Evolutionary conservation across 2,113 vertebrate species (phyloP).

Genomic region (Polypterus bichir): DNA sequence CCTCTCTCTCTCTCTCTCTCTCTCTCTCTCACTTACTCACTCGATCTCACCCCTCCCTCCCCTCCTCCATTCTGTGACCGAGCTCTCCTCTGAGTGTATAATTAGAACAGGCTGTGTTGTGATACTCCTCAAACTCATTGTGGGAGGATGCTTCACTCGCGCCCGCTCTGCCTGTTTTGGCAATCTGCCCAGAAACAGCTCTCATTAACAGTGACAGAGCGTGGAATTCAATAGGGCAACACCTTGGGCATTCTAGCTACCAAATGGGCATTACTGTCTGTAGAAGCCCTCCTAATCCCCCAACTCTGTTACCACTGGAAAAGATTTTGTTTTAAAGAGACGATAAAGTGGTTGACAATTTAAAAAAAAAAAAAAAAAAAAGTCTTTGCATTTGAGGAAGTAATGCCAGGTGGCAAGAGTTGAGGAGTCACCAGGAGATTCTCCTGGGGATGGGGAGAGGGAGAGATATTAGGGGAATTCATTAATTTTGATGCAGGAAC

Average conservation of each 20-base stretch:
- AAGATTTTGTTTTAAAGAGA: no score
- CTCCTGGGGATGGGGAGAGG: no score
- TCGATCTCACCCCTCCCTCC: conserved; percentile 24
- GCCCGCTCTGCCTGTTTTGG: conserved; percentile 27
- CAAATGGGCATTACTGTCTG: no score
- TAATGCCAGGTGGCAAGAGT: no score
- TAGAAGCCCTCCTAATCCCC: no score
- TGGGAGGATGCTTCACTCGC: conserved; percentile 35
- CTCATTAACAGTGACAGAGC: conserved; percentile 56
- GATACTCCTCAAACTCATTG: conserved; percentile 51
- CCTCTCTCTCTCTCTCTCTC: conserved; percentile 40
- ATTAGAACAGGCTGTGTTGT: conserved; percentile 49
- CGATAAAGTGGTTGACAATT: no score
- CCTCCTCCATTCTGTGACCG: conserved; percentile 21
- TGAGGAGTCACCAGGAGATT: no score
- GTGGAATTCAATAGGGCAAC: conserved; percentile 32
- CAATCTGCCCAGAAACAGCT: conserved; percentile 46
- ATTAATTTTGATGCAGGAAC: no score
- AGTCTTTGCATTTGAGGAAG: no score
- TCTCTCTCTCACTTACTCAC: conserved; percentile 33
- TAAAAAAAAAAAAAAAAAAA: no score
- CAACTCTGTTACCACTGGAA: no score
- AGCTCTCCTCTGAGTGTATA: conserved; percentile 43
- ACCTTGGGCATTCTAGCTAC: conserved; percentile 1
- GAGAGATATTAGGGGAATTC: no score